Base-by-base conservation (phyloP, 1,140 invertebrate species). In the Formica exsecta region DNA sequence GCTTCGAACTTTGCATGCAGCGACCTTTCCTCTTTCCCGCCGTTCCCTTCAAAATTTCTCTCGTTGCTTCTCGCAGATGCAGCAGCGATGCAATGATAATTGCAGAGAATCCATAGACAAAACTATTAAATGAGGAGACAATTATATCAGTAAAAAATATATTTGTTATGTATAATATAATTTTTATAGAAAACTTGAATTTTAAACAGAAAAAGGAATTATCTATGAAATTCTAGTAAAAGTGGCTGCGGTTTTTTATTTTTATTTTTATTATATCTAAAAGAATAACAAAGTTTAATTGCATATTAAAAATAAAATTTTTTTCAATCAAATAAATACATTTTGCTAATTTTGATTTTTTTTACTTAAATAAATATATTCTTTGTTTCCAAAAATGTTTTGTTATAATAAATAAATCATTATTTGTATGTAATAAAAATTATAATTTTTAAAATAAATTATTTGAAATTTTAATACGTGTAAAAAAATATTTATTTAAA, bases 1-100 rank as follows among this genome's bases (percentile, higher is more conserved):
- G 36, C 41, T 51, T 54, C 61, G 73, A 89, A 89, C 80, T 88
- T 89, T 73, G 71, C 81, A 48, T 41, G 29, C 5, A 51, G 19
- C 88, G 87, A 88, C 74, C 88, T 88, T 89, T 86, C 62, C 44
- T 86, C 29, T 51, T 48, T 48, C 19, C 61, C 57, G 8, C 38
- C 38, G 65, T 59, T 70, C 9, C 51, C 51, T 68, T 70, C 36
- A 51, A 86, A 81, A 70, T 89, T 89, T 89, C 88, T 48, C 32
- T n/a, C 48, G 29, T 85, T 19, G 38, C 32, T n/a, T 85, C 51
- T 11, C 19, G 25, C 22, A 48, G 11, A 51, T 51, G 44, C 44
- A 29, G 1, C 22, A 8, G 8, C 11, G 4, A 11, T 32, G 9
- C 9, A 38, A 65, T 38, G 8, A 70, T 13, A 13, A 3, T 48